Conservation (phyloP, 2,888 invertebrate genomes). For the Caenorhabditis sp. region DNA sequence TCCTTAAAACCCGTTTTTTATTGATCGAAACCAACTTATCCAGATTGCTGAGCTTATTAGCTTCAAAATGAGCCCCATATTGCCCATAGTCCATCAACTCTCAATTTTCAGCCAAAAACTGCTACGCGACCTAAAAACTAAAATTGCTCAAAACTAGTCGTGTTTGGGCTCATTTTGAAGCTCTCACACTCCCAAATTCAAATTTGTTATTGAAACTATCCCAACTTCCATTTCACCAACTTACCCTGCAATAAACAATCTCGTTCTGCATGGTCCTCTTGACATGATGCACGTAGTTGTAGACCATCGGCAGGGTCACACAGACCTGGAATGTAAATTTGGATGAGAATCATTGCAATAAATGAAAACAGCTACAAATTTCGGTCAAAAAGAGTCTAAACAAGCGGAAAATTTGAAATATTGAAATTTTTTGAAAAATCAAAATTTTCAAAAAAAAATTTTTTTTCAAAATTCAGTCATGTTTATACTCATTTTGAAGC, state of each 20-base stretch:
- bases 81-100: neutral
- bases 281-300: constrained; percentile 67
- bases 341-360: too few species aligned
- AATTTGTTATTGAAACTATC: neutral
- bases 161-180: constrained; percentile 5
- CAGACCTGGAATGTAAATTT: constrained; percentile 53
- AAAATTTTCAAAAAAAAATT: too few species aligned
- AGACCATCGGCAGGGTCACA: constrained; percentile 82
- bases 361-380: neutral
- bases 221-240: too few species aligned
- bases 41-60: neutral
- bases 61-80: neutral
- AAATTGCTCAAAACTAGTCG: too few species aligned
- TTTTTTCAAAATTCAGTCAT: neutral
- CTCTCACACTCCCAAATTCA: neutral
- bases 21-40: neutral
- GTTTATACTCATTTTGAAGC: neutral
- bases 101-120: neutral
- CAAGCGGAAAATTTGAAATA: neutral
- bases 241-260: constrained; percentile 80
- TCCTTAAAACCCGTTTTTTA: too few species aligned
- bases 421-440: neutral
- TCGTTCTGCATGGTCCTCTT: constrained; percentile 80
- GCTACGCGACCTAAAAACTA: neutral
- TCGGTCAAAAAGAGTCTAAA: neutral